Conservation (phyloP, 2,888 invertebrate species). For the Drosophila putrida region DNA sequence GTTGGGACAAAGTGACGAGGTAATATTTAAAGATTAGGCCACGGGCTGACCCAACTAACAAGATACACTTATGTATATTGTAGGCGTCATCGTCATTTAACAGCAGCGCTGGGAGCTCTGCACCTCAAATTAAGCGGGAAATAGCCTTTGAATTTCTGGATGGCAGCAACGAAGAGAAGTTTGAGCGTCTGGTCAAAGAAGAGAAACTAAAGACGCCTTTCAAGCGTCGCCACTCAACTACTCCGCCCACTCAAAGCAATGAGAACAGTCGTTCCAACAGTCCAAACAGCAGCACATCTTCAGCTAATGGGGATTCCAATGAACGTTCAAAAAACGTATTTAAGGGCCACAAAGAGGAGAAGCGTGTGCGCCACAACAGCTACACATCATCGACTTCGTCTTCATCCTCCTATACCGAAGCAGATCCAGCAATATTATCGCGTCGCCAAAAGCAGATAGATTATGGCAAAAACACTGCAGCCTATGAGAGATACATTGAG, state of each 20-base stretch:
- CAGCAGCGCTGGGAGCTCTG: slow-evolving; percentile 61
- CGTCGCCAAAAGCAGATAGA: slow-evolving; percentile 97
- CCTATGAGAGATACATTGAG: slow-evolving; percentile 91
- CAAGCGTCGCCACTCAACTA: slow-evolving; percentile 84
- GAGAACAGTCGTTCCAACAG: slow-evolving; percentile 82
- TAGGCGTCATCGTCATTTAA: slow-evolving; percentile 67
- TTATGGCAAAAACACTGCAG: slow-evolving; percentile 96
- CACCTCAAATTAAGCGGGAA: slow-evolving; percentile 60
- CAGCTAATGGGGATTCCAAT: slow-evolving; percentile 30
- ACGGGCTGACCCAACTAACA: neutral
- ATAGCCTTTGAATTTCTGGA: slow-evolving; percentile 80
- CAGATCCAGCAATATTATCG: slow-evolving; percentile 89
- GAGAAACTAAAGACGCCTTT: slow-evolving; percentile 85
- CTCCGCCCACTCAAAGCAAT: slow-evolving; percentile 71
- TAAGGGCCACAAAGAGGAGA: slow-evolving; percentile 73
- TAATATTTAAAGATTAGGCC: slow-evolving; percentile 15
- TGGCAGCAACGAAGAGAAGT: slow-evolving; percentile 84
- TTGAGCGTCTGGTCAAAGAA: slow-evolving; percentile 83
- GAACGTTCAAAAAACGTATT: slow-evolving; percentile 9
- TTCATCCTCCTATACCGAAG: slow-evolving; percentile 86
- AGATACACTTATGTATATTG: neutral
- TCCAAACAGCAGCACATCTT: slow-evolving; percentile 72
- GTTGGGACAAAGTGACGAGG: slow-evolving; percentile 67
- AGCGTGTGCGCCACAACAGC: slow-evolving; percentile 81
- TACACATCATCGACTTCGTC: slow-evolving; percentile 81